Conservation (phyloP, 2,888 invertebrate genomes). For the Hypomecis punctinalis region DNA sequence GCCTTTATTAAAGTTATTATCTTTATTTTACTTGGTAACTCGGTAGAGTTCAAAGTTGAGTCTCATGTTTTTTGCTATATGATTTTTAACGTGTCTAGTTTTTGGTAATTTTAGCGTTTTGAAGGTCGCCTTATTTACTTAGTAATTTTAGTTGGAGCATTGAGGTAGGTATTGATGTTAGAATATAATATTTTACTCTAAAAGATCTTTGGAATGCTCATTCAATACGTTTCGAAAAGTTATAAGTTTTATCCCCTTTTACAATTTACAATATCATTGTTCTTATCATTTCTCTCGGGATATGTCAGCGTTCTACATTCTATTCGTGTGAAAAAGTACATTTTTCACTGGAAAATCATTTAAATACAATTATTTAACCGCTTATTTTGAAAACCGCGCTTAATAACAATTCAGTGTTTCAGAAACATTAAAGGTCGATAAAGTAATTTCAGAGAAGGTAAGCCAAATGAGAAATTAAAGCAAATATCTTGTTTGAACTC, state of each 20-base stretch:
- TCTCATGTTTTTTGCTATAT: not conserved
- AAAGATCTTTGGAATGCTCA: constrained; percentile 18
- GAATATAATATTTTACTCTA: constrained; percentile 6
- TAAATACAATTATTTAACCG: constrained; percentile 5
- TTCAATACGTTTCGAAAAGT: constrained; percentile 1
- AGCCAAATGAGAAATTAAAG: constrained; percentile 27
- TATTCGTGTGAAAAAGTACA: constrained; percentile 5
- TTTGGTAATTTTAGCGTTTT: not conserved
- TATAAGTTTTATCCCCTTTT: not conserved
- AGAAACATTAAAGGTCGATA: constrained; percentile 24
- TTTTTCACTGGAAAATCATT: not conserved
- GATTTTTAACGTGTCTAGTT: not conserved
- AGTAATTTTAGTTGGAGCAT: constrained; percentile 8
- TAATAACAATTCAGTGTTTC: constrained; percentile 11
- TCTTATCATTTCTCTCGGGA: constrained; percentile 6
- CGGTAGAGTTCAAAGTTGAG: no score
- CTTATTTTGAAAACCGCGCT: constrained; percentile 2
- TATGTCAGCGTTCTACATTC: constrained; percentile 14
- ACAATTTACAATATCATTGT: not conserved
- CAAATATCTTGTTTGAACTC: constrained; percentile 22
- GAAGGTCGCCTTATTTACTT: constrained; percentile 4
- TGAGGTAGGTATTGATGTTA: constrained; percentile 8
- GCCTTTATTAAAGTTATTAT: no score
- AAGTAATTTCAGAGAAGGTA: constrained; percentile 23
- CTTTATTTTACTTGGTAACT: no score